Conservation (phyloP, 2,888 invertebrate genomes). For the Phyllotreta cruciferae region DNA sequence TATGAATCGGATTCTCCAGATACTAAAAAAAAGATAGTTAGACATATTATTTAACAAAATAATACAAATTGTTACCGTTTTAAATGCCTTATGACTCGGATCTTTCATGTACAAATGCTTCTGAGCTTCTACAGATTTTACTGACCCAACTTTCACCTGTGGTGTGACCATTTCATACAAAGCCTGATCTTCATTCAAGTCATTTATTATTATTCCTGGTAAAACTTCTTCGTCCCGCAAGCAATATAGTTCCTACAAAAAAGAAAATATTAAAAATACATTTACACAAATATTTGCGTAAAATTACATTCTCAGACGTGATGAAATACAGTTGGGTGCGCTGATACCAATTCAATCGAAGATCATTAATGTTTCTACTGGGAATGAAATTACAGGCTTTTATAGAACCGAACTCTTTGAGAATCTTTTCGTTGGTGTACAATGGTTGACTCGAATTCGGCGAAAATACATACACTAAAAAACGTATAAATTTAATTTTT, state of each 20-base stretch:
- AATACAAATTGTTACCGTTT: slow-evolving; percentile 45
- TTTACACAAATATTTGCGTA: not conserved
- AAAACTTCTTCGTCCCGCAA: slow-evolving; percentile 48
- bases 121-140: slow-evolving; percentile 26
- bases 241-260: slow-evolving; percentile 53
- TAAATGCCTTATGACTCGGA: slow-evolving; percentile 46
- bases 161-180: slow-evolving; percentile 50
- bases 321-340: slow-evolving; percentile 69
- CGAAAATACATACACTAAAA: slow-evolving; percentile 70
- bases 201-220: slow-evolving; percentile 35
- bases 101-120: slow-evolving; percentile 49
- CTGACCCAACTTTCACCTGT: slow-evolving; percentile 37
- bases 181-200: slow-evolving; percentile 36
- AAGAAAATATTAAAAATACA: slow-evolving; percentile 11
- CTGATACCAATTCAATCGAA: slow-evolving; percentile 65
- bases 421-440: slow-evolving; percentile 62
- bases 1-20: slow-evolving; percentile 55
- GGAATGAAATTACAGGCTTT: slow-evolving; percentile 67
- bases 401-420: slow-evolving; percentile 58
- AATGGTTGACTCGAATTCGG: slow-evolving; percentile 65
- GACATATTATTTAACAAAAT: slow-evolving; percentile 12
- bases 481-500: not conserved
- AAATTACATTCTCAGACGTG: slow-evolving; percentile 65
- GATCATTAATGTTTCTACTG: slow-evolving; percentile 60
- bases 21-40: slow-evolving; percentile 50